Conservation (phyloP, 2,113 vertebrate genomes). For the Thalassoma bifasciatum region DNA sequence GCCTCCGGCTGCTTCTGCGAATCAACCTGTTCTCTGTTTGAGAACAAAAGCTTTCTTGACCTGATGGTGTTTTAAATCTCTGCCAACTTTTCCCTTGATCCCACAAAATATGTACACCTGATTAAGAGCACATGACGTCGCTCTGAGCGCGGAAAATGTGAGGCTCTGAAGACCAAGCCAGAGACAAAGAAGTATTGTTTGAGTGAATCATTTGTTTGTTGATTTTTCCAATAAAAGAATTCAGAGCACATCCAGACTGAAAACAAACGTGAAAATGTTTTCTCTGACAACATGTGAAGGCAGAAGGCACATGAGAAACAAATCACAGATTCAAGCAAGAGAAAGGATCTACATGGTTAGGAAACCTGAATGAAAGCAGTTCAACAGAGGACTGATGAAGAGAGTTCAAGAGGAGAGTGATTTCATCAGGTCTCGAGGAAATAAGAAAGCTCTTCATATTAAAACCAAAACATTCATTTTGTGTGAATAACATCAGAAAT, state of each 20-base stretch:
- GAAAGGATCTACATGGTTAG: neutral
- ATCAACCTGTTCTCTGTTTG: neutral
- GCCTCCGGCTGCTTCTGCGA: neutral
- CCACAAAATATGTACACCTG: neutral
- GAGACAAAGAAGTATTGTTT: constrained; percentile 35
- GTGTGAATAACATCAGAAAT: constrained; percentile 10
- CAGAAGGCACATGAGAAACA: neutral
- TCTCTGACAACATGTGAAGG: neutral
- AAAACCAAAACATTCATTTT: constrained; percentile 32
- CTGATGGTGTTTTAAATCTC: constrained; percentile 6
- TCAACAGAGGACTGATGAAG: too few relatives aligned
- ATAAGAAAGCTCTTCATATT: constrained; percentile 11
- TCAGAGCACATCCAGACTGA: neutral
- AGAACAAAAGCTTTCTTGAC: constrained; percentile 3
- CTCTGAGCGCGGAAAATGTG: constrained; percentile 16
- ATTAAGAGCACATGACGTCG: neutral
- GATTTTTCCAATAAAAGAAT: neutral
- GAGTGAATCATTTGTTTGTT: constrained; percentile 19
- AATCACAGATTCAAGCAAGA: neutral
- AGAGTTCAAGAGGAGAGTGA: neutral
- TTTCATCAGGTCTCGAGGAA: constrained; percentile 19
- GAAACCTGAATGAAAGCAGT: neutral
- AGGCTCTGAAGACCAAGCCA: neutral
- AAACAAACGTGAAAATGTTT: neutral
- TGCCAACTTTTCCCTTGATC: constrained; percentile 9